These are phyloP conservation scores for Equus quagga DNA, from an alignment of 2,113 vertebrate genomes.

Conservation along the genomic window DNA sequence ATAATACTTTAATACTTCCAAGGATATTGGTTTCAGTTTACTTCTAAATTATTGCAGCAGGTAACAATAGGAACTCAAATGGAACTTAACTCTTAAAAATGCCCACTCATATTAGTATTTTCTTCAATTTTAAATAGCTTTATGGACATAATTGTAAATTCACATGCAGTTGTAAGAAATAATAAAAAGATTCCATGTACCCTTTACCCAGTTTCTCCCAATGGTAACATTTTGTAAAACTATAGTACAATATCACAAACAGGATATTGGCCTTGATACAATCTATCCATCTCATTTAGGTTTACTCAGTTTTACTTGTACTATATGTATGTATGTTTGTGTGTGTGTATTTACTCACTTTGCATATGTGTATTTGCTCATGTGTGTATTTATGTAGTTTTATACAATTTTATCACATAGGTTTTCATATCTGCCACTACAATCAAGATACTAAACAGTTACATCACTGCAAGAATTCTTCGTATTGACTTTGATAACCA, in stretches of 20 bases:
- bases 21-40: background rate
- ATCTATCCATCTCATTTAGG: background rate
- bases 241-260: background rate
- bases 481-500: background rate
- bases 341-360: background rate
- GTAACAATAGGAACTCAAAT: background rate
- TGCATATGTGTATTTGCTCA: background rate
- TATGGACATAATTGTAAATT: background rate
- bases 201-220: background rate
- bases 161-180: background rate
- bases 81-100: background rate
- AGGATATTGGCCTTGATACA: background rate
- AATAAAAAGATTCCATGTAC: background rate
- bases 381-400: background rate
- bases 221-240: constrained; percentile 26
- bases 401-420: background rate
- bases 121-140: background rate
- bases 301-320: background rate
- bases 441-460: background rate
- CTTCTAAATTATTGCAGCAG: background rate
- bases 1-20: background rate
- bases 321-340: background rate
- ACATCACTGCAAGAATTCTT: background rate
- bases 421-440: background rate
- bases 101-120: background rate